A percentile compares a stretch with the other conserved stretches of the same genome.
phyloP scores from a whole-genome alignment of 2,888 invertebrate species.

The Pecten maximus region DNA sequence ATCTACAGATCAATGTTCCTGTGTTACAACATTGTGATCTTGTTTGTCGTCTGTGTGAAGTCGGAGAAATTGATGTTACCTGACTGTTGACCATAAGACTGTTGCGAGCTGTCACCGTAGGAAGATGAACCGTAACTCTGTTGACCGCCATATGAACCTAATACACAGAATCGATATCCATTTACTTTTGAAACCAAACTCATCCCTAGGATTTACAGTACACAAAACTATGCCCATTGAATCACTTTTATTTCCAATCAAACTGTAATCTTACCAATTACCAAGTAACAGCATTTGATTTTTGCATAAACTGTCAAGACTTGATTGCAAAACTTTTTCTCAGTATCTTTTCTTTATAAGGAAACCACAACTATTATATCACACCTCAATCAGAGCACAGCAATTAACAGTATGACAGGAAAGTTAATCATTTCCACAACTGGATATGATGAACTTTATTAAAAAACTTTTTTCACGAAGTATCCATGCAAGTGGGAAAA shows the following conservation, averaged over 20 bases:
- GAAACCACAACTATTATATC: too few relatives aligned
- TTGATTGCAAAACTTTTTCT: too few relatives aligned
- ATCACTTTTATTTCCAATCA: too few relatives aligned
- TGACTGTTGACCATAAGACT: conserved; percentile 26
- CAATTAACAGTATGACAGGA: neutral
- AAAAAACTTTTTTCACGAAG: neutral
- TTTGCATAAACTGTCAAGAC: too few relatives aligned
- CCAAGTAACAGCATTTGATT: too few relatives aligned
- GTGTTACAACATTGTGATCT: neutral
- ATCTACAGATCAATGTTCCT: neutral
- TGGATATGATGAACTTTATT: neutral
- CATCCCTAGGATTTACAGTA: neutral
- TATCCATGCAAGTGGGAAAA: neutral
- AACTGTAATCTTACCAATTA: too few relatives aligned
- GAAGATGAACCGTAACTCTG: conserved; percentile 29
- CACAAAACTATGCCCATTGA: neutral
- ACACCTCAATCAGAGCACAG: too few relatives aligned
- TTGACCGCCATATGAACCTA: conserved; percentile 25
- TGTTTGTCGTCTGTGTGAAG: neutral
- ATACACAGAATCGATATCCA: conserved; percentile 31
- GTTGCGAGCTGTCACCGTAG: conserved; percentile 15
- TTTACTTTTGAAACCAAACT: conserved; percentile 1
- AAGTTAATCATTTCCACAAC: neutral
- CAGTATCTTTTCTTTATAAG: too few relatives aligned
- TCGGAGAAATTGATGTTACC: neutral